Conservation (phyloP, 2,888 invertebrate species). For the Epiblema foenella region DNA sequence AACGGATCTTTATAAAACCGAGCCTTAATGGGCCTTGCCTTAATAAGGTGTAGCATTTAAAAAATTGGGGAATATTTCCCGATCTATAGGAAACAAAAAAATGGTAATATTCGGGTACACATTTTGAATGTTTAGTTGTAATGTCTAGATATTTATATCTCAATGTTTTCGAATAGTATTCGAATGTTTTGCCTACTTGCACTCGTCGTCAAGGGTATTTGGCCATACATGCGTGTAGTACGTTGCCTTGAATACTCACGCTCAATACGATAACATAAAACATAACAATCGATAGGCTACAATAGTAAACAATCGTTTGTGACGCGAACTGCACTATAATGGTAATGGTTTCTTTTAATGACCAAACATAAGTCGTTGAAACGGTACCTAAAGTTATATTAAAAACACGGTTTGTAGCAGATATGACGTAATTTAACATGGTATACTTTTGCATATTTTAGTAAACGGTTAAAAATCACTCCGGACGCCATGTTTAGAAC, state of each 20-base stretch:
- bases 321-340: neutral
- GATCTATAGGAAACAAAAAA: too few relatives aligned
- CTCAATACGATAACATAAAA: neutral
- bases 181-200: neutral
- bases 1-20: too few relatives aligned
- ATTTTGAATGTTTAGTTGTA: too few relatives aligned
- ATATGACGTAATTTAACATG: neutral
- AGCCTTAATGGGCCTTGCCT: too few relatives aligned
- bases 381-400: constrained; percentile 20
- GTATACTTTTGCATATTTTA: too few relatives aligned
- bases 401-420: neutral
- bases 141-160: too few relatives aligned
- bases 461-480: too few relatives aligned
- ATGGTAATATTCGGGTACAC: too few relatives aligned
- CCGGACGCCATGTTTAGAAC: too few relatives aligned
- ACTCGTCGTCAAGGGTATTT: neutral
- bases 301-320: neutral
- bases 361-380: constrained; percentile 2
- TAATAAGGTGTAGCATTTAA: too few relatives aligned
- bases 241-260: constrained; percentile 2
- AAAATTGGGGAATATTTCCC: too few relatives aligned
- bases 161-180: neutral
- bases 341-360: constrained; percentile 17
- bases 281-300: constrained; percentile 7
- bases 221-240: neutral